Percentiles rank a stretch among this genome's conserved stretches.
Conservation (phyloP, 2,797 vertebrate species). For the Anas bahamensis region DNA sequence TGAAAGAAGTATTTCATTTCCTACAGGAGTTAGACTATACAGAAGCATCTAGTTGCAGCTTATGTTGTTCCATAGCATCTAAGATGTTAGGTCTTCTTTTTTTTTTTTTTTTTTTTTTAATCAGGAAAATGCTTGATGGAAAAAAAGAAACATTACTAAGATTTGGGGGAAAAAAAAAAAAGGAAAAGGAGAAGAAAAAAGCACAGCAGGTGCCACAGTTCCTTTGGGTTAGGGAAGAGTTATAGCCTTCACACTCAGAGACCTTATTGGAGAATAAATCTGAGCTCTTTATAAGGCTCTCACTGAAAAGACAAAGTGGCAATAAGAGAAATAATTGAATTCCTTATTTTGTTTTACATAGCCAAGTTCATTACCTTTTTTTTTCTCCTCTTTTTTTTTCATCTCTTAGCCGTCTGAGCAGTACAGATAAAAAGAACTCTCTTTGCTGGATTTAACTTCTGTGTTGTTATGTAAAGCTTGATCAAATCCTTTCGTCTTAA, state of each 20-base stretch:
- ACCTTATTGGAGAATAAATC: slow-evolving; percentile 5
- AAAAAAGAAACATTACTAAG: neutral
- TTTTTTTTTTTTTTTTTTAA: neutral
- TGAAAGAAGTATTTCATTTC: neutral
- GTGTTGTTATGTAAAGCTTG: slow-evolving; percentile 81
- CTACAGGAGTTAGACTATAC: neutral
- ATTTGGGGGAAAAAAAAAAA: neutral
- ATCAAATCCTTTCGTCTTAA: slow-evolving; percentile 82
- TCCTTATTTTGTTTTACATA: slow-evolving; percentile 64
- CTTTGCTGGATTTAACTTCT: slow-evolving; percentile 79
- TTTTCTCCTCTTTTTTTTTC: neutral
- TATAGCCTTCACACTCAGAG: neutral
- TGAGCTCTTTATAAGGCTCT: neutral
- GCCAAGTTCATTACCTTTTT: slow-evolving; percentile 76
- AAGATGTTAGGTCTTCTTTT: neutral
- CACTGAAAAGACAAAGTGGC: slow-evolving; percentile 28
- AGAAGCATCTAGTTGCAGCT: neutral
- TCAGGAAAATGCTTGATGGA: neutral
- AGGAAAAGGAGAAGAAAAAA: neutral
- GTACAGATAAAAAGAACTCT: slow-evolving; percentile 81
- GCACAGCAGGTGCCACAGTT: neutral
- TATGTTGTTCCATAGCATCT: neutral
- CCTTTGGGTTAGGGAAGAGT: neutral
- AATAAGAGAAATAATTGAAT: slow-evolving; percentile 63
- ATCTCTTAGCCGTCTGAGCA: slow-evolving; percentile 73